Base-by-base conservation (phyloP, 2,797 vertebrate genomes). In the Xiphophorus birchmanni region DNA sequence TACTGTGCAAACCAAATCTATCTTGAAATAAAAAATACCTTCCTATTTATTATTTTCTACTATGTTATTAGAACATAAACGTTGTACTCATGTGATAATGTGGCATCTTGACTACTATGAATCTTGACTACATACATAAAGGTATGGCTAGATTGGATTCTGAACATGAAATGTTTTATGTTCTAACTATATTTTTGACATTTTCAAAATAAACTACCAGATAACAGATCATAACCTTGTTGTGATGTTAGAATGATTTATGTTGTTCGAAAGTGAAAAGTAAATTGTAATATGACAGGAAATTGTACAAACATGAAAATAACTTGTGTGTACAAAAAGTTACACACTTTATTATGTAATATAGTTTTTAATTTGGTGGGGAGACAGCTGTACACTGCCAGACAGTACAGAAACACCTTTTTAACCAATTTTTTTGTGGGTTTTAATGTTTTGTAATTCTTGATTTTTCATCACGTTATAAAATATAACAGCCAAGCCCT, bases 21-120 rank as follows among this genome's bases (percentile, higher is more conserved):
- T 77, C 75, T 73, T 23, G 32, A 56, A 48, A 79, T 67, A 69
- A 72, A 47, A 52, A 23, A 69, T 37, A 63, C 42, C 7, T 2
- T 54, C 8, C 9, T 3, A 54, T 26, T 54, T 54, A 54, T 54
- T 8, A 23, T 52, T 52, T 21, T 52, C 18, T 26, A 52, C 50
- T 23, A 26, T 52, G 23, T 26, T 54, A 54, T 26, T 54, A 54
- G 21, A 3, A 54, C 3, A 54, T 54, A 54, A 54, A 54, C 1
- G 1, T 10, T 54, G 52, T 54, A 26, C 52, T 10, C 10, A 54
- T 54, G 21, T 54, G 21, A 26, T 10, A 10, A 54, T 54, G 52
- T 3, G 52, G 52, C 52, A 54, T 23, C 21, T 9, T 52, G 7
- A 52, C 5, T 23, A 52, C 21, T 52, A 52, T 52, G 21, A 52